Evolutionary conservation across 2,888 invertebrate genomes (phyloP), one percentile per base, ranked within the genome.

Genomic region (Ormyrus rosae): DNA sequence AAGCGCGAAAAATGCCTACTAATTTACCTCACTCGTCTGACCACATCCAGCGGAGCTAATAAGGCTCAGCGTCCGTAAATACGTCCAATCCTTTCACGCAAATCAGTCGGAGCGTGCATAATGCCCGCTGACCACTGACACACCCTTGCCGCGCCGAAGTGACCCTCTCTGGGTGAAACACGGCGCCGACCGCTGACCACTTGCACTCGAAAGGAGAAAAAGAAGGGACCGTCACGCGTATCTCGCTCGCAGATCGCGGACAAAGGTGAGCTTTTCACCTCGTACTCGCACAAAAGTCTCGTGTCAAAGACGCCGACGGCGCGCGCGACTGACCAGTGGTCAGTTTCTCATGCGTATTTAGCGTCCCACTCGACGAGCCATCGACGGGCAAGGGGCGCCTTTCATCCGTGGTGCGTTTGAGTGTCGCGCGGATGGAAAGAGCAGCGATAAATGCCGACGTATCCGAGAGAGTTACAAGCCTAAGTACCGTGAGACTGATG

Each of bases 301-400:
- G 19, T 48, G n/a, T 63, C 56, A 64, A 64, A 55, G 63, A 61
- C 68, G 45, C 13, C 68, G 2, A 0, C 72, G 48, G 13, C 68
- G 46, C 56, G 46, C 34, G n/a, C 61, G 86, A 87, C 85, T 89
- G 89, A 89, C 89, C 89, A 87, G 60, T 85, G 90, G 89, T 87
- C 89, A 89, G 84, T 86, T 83, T 78, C 81, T 78, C 81, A 77
- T 81, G 64, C 58, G 70, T 51, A 61, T 8, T n/a, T 34, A 4
- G n/a, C 50, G 10, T 3, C 6, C 19, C 58, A 13, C 58, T 70
- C 58, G 13, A 34, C 55, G 58, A 45, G 10, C 13, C 13, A 0
- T 34, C 34, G 34, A 34, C 34, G 34, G 34, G 34, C 34, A n/a
- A 34, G 34, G 34, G 34, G 3, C 3, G 34, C 34, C 34, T 34